Evolutionary conservation across 2,888 invertebrate species (phyloP).

Genomic region (Dicyrtomina minuta): DNA sequence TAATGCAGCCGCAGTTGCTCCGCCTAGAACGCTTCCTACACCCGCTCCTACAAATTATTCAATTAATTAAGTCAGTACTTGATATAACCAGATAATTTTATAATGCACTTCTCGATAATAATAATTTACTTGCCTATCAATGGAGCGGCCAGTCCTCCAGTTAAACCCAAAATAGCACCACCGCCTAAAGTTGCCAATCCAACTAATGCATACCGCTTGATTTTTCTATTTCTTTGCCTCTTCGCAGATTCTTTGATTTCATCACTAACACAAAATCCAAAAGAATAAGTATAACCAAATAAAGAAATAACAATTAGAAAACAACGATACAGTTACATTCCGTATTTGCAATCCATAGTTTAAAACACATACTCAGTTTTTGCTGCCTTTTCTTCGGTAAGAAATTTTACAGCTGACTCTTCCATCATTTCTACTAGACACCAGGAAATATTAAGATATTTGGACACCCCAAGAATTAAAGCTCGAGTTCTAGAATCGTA

Average conservation of each 20-base stretch:
- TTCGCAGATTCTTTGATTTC: conserved; percentile 60
- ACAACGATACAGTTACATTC: neutral
- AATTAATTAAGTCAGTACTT: conserved; percentile 31
- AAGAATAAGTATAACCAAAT: conserved; percentile 16
- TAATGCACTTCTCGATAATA: neutral
- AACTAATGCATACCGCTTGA: conserved; percentile 65
- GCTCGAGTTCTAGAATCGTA: conserved; percentile 67
- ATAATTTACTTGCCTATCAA: conserved; percentile 57
- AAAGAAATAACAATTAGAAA: neutral
- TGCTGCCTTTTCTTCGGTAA: conserved; percentile 56
- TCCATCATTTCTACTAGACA: conserved; percentile 63
- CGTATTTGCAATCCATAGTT: neutral
- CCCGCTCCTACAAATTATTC: conserved; percentile 56
- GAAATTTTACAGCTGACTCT: conserved; percentile 61
- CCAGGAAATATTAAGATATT: conserved; percentile 59
- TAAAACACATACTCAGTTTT: conserved; percentile 45
- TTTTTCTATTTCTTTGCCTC: conserved; percentile 61
- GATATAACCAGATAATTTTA: neutral
- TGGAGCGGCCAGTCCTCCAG: conserved; percentile 69
- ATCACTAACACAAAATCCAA: conserved; percentile 60
- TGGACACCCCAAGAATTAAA: conserved; percentile 62
- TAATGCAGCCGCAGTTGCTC: conserved; percentile 59
- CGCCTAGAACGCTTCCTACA: conserved; percentile 60
- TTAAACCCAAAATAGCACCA: conserved; percentile 66
- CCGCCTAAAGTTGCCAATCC: conserved; percentile 68